Conservation (phyloP, 2,113 vertebrate species). For the Planiliza haematocheilus region DNA sequence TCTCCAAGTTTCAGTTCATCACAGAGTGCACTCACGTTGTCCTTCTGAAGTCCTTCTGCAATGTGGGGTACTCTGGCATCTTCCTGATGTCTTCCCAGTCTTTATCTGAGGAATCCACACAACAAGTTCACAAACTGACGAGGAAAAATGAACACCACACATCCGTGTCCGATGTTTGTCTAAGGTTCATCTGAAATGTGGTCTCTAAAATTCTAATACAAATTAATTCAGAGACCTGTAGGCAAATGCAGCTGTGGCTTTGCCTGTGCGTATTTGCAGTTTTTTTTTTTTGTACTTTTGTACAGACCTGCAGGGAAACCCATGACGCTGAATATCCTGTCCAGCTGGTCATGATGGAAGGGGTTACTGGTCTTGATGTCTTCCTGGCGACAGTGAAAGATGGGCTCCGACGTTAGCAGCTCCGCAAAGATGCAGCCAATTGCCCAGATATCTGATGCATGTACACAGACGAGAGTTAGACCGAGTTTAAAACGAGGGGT, state of each 20-base stretch:
- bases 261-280: neutral
- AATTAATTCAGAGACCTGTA: neutral
- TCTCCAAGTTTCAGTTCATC: neutral
- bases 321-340: conserved; percentile 99
- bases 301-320: conserved; percentile 95
- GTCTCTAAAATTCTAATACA: neutral
- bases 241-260: neutral
- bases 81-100: conserved; percentile 99
- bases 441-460: conserved; percentile 95
- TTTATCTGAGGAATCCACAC: conserved; percentile 88
- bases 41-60: conserved; percentile 98
- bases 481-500: too few species aligned
- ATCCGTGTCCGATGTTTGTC: neutral
- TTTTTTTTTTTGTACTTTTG: neutral
- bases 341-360: conserved; percentile 97
- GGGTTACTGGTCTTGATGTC: conserved; percentile 99
- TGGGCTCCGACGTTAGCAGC: conserved; percentile 96
- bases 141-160: too few species aligned
- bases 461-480: conserved; percentile 1
- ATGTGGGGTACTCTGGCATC: conserved; percentile 99
- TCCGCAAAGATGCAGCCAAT: conserved; percentile 99
- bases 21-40: conserved; percentile 91
- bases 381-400: conserved; percentile 98
- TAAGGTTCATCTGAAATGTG: neutral
- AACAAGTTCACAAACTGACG: too few species aligned